Base-by-base conservation (phyloP, 2,797 vertebrate species). In the Emys orbicularis region DNA sequence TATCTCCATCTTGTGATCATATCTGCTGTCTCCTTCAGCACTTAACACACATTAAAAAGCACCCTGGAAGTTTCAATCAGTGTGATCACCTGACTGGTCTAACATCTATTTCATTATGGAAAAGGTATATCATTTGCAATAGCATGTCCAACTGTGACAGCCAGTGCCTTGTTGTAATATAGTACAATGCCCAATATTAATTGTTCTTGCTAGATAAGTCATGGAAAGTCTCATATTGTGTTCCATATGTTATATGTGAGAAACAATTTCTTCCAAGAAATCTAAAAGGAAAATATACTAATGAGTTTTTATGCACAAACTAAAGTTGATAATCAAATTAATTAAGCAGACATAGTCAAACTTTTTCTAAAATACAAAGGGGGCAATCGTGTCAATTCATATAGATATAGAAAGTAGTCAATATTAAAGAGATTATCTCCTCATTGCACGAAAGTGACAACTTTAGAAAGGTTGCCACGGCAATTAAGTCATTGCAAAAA, bases 81-180 rank as follows among this genome's bases (percentile, higher is more conserved):
- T 1, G 9, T 34, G 34, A 41, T 37, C 85, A 44, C 52, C n/a
- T 3, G 1, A 12, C 27, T n/a, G 13, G 16, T 21, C 34, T 10
- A 79, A 86, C 68, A 59, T 49, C 52, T 37, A 50, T n/a, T 25
- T 2, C 0, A 13, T 3, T 1, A 68, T 2, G 11, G 25, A 74
- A 92, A 85, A 25, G 7, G 57, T 0, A 0, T 2, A 2, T 3
- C 27, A 15, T 61, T 47, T 61, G 8, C 18, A 68, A 2, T 0
- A 56, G 1, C 5, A 21, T 6, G 25, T 61, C 13, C 57, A 53
- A 31, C 6, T 37, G 21, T 41, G 29, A 53, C 53, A 49, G 31
- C 87, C 19, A 50, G 56, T 12, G 19, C 82, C 34, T 25, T 80
- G 82, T 16, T 53, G 61, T 68, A 23, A 72, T 6, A 72, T 6